Base-by-base conservation (phyloP, 2,113 vertebrate genomes). In the Electrona antarctica region DNA sequence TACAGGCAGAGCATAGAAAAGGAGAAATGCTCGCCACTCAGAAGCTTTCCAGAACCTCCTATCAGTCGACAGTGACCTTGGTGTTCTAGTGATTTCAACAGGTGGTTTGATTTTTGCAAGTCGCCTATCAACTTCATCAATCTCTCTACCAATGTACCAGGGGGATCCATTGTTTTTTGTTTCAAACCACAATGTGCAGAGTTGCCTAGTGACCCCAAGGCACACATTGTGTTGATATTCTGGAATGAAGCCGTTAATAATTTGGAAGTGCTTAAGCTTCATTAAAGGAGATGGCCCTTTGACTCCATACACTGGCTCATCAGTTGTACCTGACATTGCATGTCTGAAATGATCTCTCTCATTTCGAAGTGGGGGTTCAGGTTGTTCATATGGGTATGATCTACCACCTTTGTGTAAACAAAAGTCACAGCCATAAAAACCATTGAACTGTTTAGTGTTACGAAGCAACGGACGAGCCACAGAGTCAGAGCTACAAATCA, bases 361-460 rank as follows among this genome's bases (percentile, higher is more conserved):
- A 3, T 14, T 21, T 15, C 56, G 15, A 1, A 58, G 56, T 9
- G 6, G 15, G 6, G 56, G 3, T 58, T 58, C 21, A 21, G 56
- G 56, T 7, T 5, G 2, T 58, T 6, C 28, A 11, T 15, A 54
- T 7, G 47, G 11, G 50, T 76, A 76, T 7, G 64, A 45, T 8
- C 62, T 57, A 49, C 73, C 52, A 49, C 69, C 74, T 52, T 9
- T 51, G 46, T 80, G 59, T 11, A 60, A 71, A 64, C 69, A 76
- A 46, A 81, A 81, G 47, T 73, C 69, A 73, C 74, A 77, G 3
- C 69, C 74, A 71, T 73, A 72, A 49, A 57, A 46, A 4, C 73
- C 47, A 76, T 78, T 74, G 14, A 81, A 77, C 47, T 74, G 73
- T 45, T 83, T 77, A 5, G 58, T 64, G 45, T 80, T 80, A 50